Evolutionary conservation across 2,797 vertebrate species (phyloP).

Genomic region (Sebastes itinus): DNA sequence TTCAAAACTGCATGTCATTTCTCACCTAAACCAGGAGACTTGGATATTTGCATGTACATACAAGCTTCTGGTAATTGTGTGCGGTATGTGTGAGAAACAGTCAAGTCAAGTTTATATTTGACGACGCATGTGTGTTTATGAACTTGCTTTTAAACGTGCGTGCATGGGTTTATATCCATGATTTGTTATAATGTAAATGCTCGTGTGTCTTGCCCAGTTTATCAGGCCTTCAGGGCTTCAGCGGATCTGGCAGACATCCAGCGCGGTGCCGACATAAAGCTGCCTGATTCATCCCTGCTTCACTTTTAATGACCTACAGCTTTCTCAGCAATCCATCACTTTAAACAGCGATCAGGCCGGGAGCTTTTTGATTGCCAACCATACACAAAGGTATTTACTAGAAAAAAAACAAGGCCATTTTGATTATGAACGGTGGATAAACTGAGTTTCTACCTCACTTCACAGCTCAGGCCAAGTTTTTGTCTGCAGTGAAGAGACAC

Average conservation of each 20-base stretch:
- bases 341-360: not conserved
- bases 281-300: not conserved
- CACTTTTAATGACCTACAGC: slow-evolving; percentile 25
- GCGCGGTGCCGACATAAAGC: not conserved
- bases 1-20: slow-evolving; percentile 5
- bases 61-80: slow-evolving; percentile 12
- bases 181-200: not conserved
- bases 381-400: slow-evolving; percentile 3
- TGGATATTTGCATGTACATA: not conserved
- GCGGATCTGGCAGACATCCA: slow-evolving; percentile 37
- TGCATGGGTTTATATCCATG: not conserved
- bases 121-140: not conserved
- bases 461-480: slow-evolving; percentile 32
- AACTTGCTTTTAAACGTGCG: not conserved
- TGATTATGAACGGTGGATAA: not conserved
- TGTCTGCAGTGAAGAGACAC: slow-evolving; percentile 26
- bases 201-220: not conserved
- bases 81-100: not conserved
- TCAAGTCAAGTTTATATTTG: not conserved
- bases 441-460: slow-evolving; percentile 20
- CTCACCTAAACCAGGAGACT: not conserved
- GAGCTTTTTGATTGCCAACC: not conserved
- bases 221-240: not conserved
- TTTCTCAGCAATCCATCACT: slow-evolving; percentile 4
- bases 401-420: not conserved